Evolutionary conservation across 2,888 invertebrate species (phyloP).

Genomic region (Dasysyrphus albostriatus): DNA sequence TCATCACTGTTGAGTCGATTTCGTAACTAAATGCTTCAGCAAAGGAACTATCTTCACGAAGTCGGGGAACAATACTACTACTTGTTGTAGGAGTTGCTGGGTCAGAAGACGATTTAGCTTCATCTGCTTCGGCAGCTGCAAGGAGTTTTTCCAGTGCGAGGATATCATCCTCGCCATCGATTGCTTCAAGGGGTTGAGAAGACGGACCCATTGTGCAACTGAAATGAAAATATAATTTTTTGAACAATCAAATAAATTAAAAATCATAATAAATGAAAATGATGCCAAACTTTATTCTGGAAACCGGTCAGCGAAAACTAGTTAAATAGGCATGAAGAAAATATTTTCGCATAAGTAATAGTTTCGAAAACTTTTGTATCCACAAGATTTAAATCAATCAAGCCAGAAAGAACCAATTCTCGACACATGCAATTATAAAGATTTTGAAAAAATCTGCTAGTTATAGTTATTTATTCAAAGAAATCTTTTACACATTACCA

Average conservation of each 20-base stretch:
- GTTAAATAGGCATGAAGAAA: too few species aligned
- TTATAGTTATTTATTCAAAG: too few species aligned
- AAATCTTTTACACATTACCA: too few species aligned
- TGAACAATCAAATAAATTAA: neutral
- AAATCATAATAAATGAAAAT: neutral
- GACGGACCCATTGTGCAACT: constrained; percentile 52
- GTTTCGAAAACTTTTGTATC: too few species aligned
- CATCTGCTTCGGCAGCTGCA: constrained; percentile 77
- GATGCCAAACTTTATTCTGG: too few species aligned
- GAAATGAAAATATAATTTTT: neutral
- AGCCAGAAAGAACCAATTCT: too few species aligned
- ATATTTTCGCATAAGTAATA: too few species aligned
- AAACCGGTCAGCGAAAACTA: too few species aligned
- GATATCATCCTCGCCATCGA: constrained; percentile 72
- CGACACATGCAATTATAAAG: too few species aligned
- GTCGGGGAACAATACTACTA: constrained; percentile 76
- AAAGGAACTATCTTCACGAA: constrained; percentile 81
- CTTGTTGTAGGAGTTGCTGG: constrained; percentile 43
- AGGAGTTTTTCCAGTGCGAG: constrained; percentile 80
- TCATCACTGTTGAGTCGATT: constrained; percentile 64
- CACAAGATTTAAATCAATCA: too few species aligned
- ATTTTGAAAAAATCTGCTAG: too few species aligned
- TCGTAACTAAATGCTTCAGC: constrained; percentile 81
- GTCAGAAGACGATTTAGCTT: constrained; percentile 1
- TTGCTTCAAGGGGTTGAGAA: constrained; percentile 8